These are phyloP conservation scores for Centropyge bicolor DNA, from an alignment of 2,797 vertebrate species.

Conservation along the genomic window DNA sequence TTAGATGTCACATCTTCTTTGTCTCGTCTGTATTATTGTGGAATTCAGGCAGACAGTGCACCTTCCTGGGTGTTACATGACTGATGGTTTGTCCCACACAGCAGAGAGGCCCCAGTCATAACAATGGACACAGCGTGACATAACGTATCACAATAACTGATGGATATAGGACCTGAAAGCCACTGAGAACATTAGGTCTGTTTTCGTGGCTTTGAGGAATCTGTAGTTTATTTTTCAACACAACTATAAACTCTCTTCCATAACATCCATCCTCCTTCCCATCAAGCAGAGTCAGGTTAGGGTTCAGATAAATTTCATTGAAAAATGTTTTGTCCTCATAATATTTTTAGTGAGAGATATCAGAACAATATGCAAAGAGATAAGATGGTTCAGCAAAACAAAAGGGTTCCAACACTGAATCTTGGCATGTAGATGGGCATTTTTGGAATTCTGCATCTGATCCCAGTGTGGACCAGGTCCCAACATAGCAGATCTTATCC, in stretches of 20 bases:
- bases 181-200: slow-evolving; percentile 60
- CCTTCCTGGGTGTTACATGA: slow-evolving; percentile 52
- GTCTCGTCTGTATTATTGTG: slow-evolving; percentile 39
- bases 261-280: slow-evolving; percentile 4
- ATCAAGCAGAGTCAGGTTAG: slow-evolving; percentile 29
- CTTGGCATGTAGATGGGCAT: slow-evolving; percentile 81
- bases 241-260: slow-evolving; percentile 22
- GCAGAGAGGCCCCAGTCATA: slow-evolving; percentile 58
- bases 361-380: slow-evolving; percentile 65
- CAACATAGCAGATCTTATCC: slow-evolving; percentile 78
- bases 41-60: slow-evolving; percentile 40
- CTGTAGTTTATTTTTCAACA: slow-evolving; percentile 56
- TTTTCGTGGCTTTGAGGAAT: slow-evolving; percentile 70
- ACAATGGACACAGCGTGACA: slow-evolving; percentile 73
- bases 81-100: slow-evolving; percentile 61
- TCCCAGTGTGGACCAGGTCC: slow-evolving; percentile 75
- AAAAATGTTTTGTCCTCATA: slow-evolving; percentile 51
- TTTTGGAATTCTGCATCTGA: slow-evolving; percentile 86
- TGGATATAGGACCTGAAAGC: slow-evolving; percentile 72
- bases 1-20: slow-evolving; percentile 45
- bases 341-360: slow-evolving; percentile 45
- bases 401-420: slow-evolving; percentile 61
- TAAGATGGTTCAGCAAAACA: slow-evolving; percentile 65
- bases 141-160: slow-evolving; percentile 71
- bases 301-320: slow-evolving; percentile 42